Evolutionary conservation across 2,797 vertebrate species (phyloP).

Genomic region (Muscicapa comitata): DNA sequence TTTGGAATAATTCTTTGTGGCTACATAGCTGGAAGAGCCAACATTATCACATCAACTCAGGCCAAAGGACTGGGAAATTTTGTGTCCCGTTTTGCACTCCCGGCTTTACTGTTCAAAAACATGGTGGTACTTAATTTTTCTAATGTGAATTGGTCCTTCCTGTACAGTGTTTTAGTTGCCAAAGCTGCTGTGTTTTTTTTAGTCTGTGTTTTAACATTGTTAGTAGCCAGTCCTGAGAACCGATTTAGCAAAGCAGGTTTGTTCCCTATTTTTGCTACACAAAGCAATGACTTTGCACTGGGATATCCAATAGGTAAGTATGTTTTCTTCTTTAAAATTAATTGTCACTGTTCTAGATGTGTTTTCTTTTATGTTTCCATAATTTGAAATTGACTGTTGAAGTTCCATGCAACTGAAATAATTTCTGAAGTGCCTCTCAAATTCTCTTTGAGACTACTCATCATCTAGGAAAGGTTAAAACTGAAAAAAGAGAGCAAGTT

Average conservation of each 20-base stretch:
- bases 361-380: not conserved
- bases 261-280: slow-evolving; percentile 96
- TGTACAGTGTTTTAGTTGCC: slow-evolving; percentile 92
- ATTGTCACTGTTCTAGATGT: not conserved
- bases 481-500: not conserved
- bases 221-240: slow-evolving; percentile 85
- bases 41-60: slow-evolving; percentile 91
- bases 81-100: slow-evolving; percentile 96
- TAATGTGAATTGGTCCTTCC: slow-evolving; percentile 92
- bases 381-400: not conserved
- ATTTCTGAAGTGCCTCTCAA: not conserved
- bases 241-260: slow-evolving; percentile 93
- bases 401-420: not conserved
- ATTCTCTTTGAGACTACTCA: not conserved
- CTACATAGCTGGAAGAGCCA: slow-evolving; percentile 89
- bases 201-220: slow-evolving; percentile 87
- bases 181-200: slow-evolving; percentile 90
- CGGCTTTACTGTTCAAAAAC: slow-evolving; percentile 94
- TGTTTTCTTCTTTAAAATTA: slow-evolving; percentile 13
- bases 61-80: slow-evolving; percentile 94
- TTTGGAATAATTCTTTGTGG: slow-evolving; percentile 97
- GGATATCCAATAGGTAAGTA: slow-evolving; percentile 96
- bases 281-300: slow-evolving; percentile 98
- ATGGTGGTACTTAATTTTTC: slow-evolving; percentile 95
- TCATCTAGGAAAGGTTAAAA: not conserved